Conservation (phyloP, 2,888 invertebrate genomes). For the Pocota personata region DNA sequence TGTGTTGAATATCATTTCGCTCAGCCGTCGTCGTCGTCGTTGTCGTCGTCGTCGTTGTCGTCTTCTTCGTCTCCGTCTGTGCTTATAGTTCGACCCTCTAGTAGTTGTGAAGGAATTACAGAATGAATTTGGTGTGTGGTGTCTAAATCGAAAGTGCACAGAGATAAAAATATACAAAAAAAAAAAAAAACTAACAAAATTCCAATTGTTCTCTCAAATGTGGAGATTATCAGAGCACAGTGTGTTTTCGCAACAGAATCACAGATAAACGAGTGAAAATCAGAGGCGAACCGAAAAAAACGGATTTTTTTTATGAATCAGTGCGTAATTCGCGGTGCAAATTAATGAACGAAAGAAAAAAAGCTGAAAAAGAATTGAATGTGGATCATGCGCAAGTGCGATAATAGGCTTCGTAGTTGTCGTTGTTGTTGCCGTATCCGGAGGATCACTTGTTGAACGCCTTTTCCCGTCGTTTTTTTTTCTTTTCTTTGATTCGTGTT, state of each 20-base stretch:
- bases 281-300: slow-evolving; percentile 2
- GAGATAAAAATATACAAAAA: slow-evolving; percentile 41
- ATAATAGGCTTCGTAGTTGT: slow-evolving; percentile 70
- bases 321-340: slow-evolving; percentile 73
- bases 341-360: slow-evolving; percentile 62
- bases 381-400: slow-evolving; percentile 74
- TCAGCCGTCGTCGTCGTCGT: slow-evolving; percentile 46
- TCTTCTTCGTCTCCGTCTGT: slow-evolving; percentile 43
- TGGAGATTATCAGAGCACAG: not conserved
- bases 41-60: slow-evolving; percentile 28
- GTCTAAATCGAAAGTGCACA: slow-evolving; percentile 64
- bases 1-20: slow-evolving; percentile 71
- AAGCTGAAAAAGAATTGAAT: slow-evolving; percentile 62
- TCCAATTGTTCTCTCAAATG: slow-evolving; percentile 4
- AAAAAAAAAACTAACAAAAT: slow-evolving; percentile 14
- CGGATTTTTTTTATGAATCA: slow-evolving; percentile 67
- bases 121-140: slow-evolving; percentile 54
- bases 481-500: slow-evolving; percentile 69
- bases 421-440: slow-evolving; percentile 69
- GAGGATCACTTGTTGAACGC: slow-evolving; percentile 74
- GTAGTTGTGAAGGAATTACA: slow-evolving; percentile 57
- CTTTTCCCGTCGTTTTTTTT: slow-evolving; percentile 60
- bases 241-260: not conserved
- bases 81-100: slow-evolving; percentile 65
- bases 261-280: slow-evolving; percentile 20